phyloP scores from a whole-genome alignment of 2,797 vertebrate genomes.

The Peromyscus eremicus region DNA sequence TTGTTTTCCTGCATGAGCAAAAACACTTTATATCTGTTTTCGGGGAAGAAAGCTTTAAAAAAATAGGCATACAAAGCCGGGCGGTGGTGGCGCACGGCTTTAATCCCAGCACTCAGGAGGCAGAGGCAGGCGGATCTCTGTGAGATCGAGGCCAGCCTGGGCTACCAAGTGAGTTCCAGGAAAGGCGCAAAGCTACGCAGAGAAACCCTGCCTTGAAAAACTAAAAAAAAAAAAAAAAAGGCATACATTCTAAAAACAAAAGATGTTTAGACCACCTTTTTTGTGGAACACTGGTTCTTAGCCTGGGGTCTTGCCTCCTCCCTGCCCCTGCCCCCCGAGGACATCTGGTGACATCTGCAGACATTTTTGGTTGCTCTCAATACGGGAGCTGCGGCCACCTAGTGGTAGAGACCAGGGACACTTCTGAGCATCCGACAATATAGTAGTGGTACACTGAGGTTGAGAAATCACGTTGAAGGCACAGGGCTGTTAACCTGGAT shows the following conservation, averaged over 20 bases:
- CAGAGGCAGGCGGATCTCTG: too few relatives aligned
- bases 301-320: not conserved
- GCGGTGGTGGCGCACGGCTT: too few relatives aligned
- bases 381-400: not conserved
- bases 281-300: not conserved
- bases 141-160: too few relatives aligned
- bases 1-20: not conserved
- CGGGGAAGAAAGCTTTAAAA: not conserved
- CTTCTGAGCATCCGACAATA: fast-evolving
- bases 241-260: not conserved
- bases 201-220: too few relatives aligned
- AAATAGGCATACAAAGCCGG: too few relatives aligned
- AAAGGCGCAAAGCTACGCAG: too few relatives aligned
- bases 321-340: not conserved
- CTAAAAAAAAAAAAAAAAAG: too few relatives aligned
- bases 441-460: not conserved
- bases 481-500: not conserved
- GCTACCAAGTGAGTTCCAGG: too few relatives aligned
- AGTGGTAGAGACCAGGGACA: not conserved
- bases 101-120: too few relatives aligned
- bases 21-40: conserved; percentile 2
- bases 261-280: not conserved
- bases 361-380: not conserved
- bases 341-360: not conserved
- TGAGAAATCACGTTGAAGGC: not conserved